phyloP scores from a whole-genome alignment of 2,113 vertebrate genomes.

The Cyphomyrus plagiostoma region DNA sequence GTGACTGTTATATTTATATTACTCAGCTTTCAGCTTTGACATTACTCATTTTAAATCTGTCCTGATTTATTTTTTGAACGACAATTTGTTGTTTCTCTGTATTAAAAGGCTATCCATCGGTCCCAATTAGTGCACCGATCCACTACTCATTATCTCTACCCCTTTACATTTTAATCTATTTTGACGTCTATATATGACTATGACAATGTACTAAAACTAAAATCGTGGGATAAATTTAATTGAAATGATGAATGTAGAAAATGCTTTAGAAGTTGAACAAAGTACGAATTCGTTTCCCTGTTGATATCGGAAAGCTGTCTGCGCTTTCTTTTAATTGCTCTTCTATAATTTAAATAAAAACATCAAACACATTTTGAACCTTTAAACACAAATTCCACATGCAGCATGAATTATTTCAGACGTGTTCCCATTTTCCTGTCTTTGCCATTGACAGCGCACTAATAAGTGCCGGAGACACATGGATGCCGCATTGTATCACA shows the following conservation, averaged over 20 bases:
- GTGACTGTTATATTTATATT: not conserved
- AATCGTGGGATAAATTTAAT: not conserved
- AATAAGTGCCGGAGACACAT: not conserved
- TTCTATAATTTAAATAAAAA: not conserved
- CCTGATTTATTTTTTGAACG: not conserved
- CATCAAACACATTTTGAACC: not conserved
- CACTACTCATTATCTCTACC: not conserved
- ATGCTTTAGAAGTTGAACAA: not conserved
- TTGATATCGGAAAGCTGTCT: not conserved
- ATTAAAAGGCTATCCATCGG: not conserved
- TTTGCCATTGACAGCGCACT: not conserved
- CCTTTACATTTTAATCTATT: not conserved
- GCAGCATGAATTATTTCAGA: not conserved
- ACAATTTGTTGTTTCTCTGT: slow-evolving; percentile 4
- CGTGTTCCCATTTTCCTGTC: not conserved
- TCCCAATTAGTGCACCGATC: not conserved
- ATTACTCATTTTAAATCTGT: slow-evolving; percentile 28
- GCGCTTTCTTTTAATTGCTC: not conserved
- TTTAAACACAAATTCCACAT: not conserved
- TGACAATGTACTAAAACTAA: not conserved
- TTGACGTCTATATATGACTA: not conserved
- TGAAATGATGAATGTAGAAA: not conserved
- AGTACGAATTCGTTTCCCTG: not conserved
- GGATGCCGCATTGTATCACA: too few relatives aligned
- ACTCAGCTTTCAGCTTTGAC: not conserved